A percentile compares a stretch with the other conserved stretches of the same genome.
Conservation (phyloP, 2,888 invertebrate genomes). For the Drosophila fungiperda region DNA sequence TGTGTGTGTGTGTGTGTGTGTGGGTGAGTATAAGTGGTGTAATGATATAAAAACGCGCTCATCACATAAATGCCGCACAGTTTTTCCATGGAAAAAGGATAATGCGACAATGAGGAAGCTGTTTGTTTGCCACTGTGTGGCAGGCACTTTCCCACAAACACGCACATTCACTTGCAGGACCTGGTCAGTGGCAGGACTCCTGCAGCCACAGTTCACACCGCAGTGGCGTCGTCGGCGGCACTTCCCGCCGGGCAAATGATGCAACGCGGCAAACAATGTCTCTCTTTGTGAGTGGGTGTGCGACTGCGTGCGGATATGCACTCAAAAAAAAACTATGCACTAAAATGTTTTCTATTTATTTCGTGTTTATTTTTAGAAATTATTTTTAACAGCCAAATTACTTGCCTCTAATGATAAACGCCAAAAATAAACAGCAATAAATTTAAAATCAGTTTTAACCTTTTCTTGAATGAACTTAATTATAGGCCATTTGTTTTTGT, state of each 20-base stretch:
- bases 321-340: neutral
- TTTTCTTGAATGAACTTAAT: neutral
- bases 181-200: slow-evolving; percentile 31
- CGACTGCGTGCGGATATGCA: slow-evolving; percentile 18
- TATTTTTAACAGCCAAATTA: neutral
- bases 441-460: neutral
- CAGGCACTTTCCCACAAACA: slow-evolving; percentile 39
- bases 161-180: neutral
- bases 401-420: neutral
- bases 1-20: slow-evolving; percentile 1
- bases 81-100: slow-evolving; percentile 56
- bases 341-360: neutral
- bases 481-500: neutral
- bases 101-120: slow-evolving; percentile 58
- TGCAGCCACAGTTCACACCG: slow-evolving; percentile 53
- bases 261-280: slow-evolving; percentile 18
- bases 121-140: slow-evolving; percentile 11
- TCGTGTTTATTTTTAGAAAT: neutral
- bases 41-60: slow-evolving; percentile 53
- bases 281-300: slow-evolving; percentile 14
- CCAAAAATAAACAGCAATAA: neutral
- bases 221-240: slow-evolving; percentile 23
- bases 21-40: slow-evolving; percentile 31
- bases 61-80: slow-evolving; percentile 49
- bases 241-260: slow-evolving; percentile 39